A percentile compares a stretch with the other conserved stretches of the same genome.
Conservation (phyloP, 2,888 invertebrate genomes). For the Limnephilus auricula region DNA sequence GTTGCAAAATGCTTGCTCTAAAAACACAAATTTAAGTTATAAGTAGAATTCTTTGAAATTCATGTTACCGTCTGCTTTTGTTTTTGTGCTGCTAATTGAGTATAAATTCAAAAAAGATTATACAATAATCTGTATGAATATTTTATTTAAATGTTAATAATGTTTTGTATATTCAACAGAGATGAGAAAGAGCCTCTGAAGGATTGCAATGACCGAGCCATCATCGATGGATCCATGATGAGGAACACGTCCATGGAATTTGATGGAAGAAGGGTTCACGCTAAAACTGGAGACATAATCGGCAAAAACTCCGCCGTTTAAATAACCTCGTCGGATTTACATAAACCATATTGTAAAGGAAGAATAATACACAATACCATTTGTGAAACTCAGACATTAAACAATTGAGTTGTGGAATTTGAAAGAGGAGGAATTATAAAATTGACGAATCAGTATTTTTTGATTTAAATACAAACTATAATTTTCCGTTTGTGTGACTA, state of each 20-base stretch:
- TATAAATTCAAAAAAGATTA: background rate
- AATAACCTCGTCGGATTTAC: slow-evolving; percentile 61
- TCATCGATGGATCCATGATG: slow-evolving; percentile 81
- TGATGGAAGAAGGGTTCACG: slow-evolving; percentile 88
- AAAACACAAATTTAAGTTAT: background rate
- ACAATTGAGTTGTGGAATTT: slow-evolving; percentile 17
- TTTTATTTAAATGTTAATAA: background rate
- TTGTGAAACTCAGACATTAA: slow-evolving; percentile 24
- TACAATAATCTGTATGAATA: background rate
- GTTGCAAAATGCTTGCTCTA: background rate
- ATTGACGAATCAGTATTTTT: slow-evolving; percentile 31
- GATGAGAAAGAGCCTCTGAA: slow-evolving; percentile 91
- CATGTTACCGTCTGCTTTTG: background rate
- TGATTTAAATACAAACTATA: slow-evolving; percentile 2
- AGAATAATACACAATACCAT: background rate
- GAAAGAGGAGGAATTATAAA: background rate
- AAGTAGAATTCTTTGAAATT: background rate
- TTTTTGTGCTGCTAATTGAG: background rate
- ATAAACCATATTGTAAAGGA: background rate
- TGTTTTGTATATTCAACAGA: slow-evolving; percentile 71
- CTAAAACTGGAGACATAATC: slow-evolving; percentile 89
- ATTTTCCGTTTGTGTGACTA: background rate
- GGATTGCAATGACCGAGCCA: slow-evolving; percentile 77
- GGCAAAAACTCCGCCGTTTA: slow-evolving; percentile 95
- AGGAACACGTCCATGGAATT: slow-evolving; percentile 89